A percentile compares a stretch with the other conserved stretches of the same genome.
These are phyloP conservation scores for Calliopsis andreniformis DNA, from an alignment of 1,140 invertebrate genomes.

Conservation along the genomic window DNA sequence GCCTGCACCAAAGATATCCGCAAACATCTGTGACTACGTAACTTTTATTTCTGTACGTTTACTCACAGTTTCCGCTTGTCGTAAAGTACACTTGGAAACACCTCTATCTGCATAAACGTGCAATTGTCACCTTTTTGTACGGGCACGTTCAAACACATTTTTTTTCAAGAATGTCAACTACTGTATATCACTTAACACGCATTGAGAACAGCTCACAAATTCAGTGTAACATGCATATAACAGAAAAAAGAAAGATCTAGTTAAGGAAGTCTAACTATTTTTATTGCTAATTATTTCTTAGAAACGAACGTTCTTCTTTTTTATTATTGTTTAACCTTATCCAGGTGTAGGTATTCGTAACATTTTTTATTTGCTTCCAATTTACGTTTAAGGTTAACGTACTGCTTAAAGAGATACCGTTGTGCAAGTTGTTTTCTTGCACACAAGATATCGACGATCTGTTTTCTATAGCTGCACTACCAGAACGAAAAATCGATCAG, in stretches of 20 bases:
- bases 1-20: neutral
- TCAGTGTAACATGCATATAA: neutral
- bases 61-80: constrained; percentile 22
- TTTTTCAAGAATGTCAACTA: neutral
- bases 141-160: neutral
- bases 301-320: too few relatives aligned
- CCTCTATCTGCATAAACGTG: constrained; percentile 8
- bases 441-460: neutral
- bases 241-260: too few relatives aligned
- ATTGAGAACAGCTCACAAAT: neutral
- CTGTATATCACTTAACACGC: neutral
- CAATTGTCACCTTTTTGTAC: neutral
- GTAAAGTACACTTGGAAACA: neutral
- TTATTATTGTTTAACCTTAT: too few relatives aligned
- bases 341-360: too few relatives aligned
- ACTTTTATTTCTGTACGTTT: constrained; percentile 40
- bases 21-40: constrained; percentile 26
- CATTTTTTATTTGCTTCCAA: neutral
- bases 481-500: neutral
- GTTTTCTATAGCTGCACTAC: neutral
- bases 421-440: too few relatives aligned
- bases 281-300: too few relatives aligned
- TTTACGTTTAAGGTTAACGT: neutral
- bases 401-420: neutral
- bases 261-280: too few relatives aligned